A percentile compares a stretch with the other conserved stretches of the same genome.
phyloP scores from a whole-genome alignment of 53 echinoderm and acorn worm genomes.

The Patiria pectinifera region DNA sequence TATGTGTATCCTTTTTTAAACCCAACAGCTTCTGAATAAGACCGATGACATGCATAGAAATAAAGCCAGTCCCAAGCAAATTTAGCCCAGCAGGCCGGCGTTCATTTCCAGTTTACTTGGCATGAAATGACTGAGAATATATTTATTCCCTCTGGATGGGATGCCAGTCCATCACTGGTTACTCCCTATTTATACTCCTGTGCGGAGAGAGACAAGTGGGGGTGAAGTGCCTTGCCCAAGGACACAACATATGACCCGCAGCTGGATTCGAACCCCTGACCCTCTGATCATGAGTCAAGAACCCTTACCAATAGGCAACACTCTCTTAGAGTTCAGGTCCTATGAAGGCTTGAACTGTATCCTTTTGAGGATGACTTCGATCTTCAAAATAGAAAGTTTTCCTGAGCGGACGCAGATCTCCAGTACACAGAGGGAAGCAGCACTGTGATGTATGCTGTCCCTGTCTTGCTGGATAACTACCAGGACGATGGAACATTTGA shows the following conservation, averaged over 20 bases:
- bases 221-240: too few species aligned
- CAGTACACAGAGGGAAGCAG: constrained; percentile 30
- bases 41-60: neutral
- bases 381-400: neutral
- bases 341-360: neutral
- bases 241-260: neutral
- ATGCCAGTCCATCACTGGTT: too few species aligned
- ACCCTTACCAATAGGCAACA: too few species aligned
- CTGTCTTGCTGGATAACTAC: constrained; percentile 62
- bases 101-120: too few species aligned
- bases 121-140: too few species aligned
- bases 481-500: constrained; percentile 37
- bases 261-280: neutral
- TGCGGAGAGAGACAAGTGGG: too few species aligned
- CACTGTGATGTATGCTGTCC: constrained; percentile 52
- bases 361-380: neutral
- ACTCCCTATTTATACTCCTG: too few species aligned
- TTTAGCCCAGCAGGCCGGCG: too few species aligned
- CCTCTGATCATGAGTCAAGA: too few species aligned
- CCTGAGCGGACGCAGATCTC: constrained; percentile 49
- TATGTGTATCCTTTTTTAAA: constrained; percentile 95
- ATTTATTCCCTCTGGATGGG: too few species aligned
- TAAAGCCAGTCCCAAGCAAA: too few species aligned
- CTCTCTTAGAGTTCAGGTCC: too few species aligned
- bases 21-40: neutral